Evolutionary conservation across 2,797 vertebrate genomes (phyloP).

Genomic region (Sciurus vulgaris): DNA sequence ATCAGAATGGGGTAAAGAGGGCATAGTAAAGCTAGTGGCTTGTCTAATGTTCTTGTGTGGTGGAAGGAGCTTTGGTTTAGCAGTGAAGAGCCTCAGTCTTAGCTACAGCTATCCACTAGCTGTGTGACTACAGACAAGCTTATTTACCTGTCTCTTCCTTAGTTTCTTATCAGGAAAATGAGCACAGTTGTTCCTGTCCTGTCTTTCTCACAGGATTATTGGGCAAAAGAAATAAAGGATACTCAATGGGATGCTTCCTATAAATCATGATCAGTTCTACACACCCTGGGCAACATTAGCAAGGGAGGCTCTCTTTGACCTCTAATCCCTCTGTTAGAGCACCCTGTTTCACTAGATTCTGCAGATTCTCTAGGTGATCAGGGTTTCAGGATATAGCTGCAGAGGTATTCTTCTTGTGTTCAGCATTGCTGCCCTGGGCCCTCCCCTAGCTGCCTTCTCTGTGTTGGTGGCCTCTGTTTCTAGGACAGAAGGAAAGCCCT

Average conservation of each 20-base stretch:
- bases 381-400: not conserved
- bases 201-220: not conserved
- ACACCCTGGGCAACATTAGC: not conserved
- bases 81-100: not conserved
- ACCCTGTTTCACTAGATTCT: not conserved
- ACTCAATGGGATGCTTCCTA: not conserved
- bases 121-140: not conserved
- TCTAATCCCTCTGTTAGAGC: not conserved
- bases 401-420: not conserved
- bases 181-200: not conserved
- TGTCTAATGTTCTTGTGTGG: conserved; percentile 43
- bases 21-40: not conserved
- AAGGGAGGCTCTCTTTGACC: not conserved
- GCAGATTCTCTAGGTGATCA: not conserved
- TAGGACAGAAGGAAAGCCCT: conserved; percentile 21
- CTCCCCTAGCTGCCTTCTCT: not conserved
- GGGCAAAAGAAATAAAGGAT: not conserved
- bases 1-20: not conserved
- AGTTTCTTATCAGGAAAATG: not conserved
- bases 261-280: not conserved
- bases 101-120: not conserved
- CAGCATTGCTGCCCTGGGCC: not conserved
- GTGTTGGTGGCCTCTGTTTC: not conserved
- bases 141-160: not conserved
- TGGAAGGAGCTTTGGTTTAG: not conserved